phyloP scores from a whole-genome alignment of 2,113 vertebrate genomes.

The Barnardius zonarius region DNA sequence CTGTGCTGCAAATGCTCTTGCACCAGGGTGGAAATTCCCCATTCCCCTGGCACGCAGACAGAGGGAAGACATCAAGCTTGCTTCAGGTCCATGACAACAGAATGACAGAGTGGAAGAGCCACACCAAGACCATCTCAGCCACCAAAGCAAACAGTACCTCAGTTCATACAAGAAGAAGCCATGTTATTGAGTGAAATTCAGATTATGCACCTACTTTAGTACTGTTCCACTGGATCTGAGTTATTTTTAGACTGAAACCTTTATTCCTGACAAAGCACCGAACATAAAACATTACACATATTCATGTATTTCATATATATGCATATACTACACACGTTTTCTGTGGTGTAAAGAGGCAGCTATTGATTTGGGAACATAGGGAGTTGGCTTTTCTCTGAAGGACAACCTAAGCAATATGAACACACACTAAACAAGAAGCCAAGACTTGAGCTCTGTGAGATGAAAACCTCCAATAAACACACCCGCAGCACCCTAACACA shows the following conservation, averaged over 20 bases:
- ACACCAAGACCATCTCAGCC: not conserved
- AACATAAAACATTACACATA: not conserved
- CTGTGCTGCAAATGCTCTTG: not conserved
- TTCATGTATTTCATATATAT: not conserved
- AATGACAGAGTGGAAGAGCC: not conserved
- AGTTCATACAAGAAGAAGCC: not conserved
- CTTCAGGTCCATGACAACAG: not conserved
- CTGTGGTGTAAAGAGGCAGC: not conserved
- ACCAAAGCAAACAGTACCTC: not conserved
- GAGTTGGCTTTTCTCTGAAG: not conserved
- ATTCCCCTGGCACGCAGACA: rapidly evolving
- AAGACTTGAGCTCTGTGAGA: not conserved
- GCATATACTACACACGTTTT: not conserved
- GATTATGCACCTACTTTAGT: not conserved
- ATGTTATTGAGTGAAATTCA: not conserved
- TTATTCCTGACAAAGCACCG: not conserved
- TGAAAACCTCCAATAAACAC: not conserved
- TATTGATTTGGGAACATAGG: not conserved
- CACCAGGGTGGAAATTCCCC: not conserved
- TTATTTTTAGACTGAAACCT: not conserved
- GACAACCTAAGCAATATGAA: not conserved
- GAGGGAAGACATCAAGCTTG: not conserved
- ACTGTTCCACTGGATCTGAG: not conserved
- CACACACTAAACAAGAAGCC: not conserved
- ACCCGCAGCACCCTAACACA: not conserved